These are phyloP conservation scores for Leptobrachium leishanense DNA, from an alignment of 2,113 vertebrate species.

Conservation along the genomic window DNA sequence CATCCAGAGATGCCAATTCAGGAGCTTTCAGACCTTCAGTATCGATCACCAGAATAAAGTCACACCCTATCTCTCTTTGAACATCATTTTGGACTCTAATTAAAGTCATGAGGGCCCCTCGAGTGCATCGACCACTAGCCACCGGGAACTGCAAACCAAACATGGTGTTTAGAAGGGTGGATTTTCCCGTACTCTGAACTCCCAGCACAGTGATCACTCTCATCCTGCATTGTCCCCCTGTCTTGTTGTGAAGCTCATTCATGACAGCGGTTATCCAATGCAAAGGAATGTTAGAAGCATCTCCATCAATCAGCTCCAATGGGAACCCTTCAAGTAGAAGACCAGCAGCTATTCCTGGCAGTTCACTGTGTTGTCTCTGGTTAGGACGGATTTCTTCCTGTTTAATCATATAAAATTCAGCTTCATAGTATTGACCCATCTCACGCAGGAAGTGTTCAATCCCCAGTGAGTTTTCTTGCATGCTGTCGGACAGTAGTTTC, in stretches of 20 bases:
- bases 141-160: slow-evolving; percentile 72
- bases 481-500: slow-evolving; percentile 13
- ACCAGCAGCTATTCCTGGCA: slow-evolving; percentile 53
- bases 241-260: slow-evolving; percentile 56
- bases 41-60: slow-evolving; percentile 73
- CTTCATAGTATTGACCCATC: slow-evolving; percentile 77
- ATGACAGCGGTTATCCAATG: slow-evolving; percentile 72
- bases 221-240: slow-evolving; percentile 61
- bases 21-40: slow-evolving; percentile 58
- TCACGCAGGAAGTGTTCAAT: slow-evolving; percentile 75
- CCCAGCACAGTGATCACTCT: slow-evolving; percentile 71
- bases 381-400: slow-evolving; percentile 20
- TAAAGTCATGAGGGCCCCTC: slow-evolving; percentile 66
- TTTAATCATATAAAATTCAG: slow-evolving; percentile 53
- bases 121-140: slow-evolving; percentile 57
- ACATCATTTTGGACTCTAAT: slow-evolving; percentile 60
- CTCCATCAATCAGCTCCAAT: slow-evolving; percentile 74
- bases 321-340: slow-evolving; percentile 70
- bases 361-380: neutral
- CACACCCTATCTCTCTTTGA: slow-evolving; percentile 66
- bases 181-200: slow-evolving; percentile 73
- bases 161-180: slow-evolving; percentile 73
- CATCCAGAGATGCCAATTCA: slow-evolving; percentile 46
- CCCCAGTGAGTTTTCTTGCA: slow-evolving; percentile 67
- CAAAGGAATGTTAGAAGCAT: slow-evolving; percentile 69